phyloP scores from a whole-genome alignment of 1,140 invertebrate genomes.

The Mizuhopecten yessoensis region DNA sequence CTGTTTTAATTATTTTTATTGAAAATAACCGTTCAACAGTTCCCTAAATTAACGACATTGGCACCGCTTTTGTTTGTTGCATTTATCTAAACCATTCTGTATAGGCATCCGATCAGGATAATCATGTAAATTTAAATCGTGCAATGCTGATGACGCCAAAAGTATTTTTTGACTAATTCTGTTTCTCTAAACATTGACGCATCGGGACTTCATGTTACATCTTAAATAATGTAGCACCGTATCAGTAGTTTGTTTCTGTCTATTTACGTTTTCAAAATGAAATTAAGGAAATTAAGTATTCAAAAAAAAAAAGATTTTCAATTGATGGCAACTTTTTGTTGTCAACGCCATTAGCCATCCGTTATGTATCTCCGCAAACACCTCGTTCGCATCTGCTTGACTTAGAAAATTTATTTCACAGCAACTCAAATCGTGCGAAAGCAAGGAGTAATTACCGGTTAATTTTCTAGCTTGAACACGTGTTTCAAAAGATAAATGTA shows the following conservation, averaged over 20 bases:
- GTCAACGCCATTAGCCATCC: not conserved
- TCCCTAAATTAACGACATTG: not conserved
- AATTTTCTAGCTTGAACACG: constrained; percentile 38
- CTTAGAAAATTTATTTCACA: constrained; percentile 32
- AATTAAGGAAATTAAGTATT: not conserved
- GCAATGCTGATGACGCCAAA: not conserved
- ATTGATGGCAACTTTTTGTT: not conserved
- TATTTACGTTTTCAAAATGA: not conserved
- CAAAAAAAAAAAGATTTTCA: not conserved
- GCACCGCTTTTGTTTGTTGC: not conserved
- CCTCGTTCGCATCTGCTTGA: not conserved
- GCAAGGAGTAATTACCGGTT: constrained; percentile 17
- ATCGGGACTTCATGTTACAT: not conserved
- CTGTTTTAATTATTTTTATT: not conserved
- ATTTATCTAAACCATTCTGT: not conserved
- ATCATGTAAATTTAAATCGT: not conserved
- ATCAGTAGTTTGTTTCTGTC: not conserved
- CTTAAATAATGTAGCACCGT: not conserved
- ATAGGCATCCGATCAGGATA: not conserved
- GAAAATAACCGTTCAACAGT: not conserved
- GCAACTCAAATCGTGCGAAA: constrained; percentile 37
- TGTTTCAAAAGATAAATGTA: constrained; percentile 40
- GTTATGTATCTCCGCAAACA: not conserved
- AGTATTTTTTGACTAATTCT: not conserved
- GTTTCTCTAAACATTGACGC: not conserved